phyloP scores from a whole-genome alignment of 2,888 invertebrate genomes.

The Antheraea assamensis region DNA sequence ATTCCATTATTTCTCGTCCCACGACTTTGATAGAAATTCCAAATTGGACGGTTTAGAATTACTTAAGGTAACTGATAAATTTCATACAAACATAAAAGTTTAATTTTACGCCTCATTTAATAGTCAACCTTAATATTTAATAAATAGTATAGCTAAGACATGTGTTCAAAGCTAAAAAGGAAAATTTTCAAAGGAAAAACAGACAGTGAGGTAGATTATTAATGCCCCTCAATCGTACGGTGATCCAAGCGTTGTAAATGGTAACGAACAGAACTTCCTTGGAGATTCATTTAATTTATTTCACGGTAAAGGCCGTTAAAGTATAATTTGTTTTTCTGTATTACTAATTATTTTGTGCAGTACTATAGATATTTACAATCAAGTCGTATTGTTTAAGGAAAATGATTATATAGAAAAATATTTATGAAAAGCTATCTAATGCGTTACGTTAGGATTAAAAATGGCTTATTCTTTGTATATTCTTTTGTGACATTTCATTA shows the following conservation, averaged over 20 bases:
- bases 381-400: too few species aligned
- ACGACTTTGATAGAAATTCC: slow-evolving; percentile 95
- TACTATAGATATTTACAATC: too few species aligned
- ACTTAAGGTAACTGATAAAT: slow-evolving; percentile 76
- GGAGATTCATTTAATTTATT: not conserved
- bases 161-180: not conserved
- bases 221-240: not conserved
- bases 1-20: slow-evolving; percentile 92
- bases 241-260: not conserved
- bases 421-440: too few species aligned
- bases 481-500: too few species aligned
- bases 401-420: too few species aligned
- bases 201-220: too few species aligned
- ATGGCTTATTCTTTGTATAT: too few species aligned
- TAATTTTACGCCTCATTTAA: not conserved
- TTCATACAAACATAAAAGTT: not conserved
- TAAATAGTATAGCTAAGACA: not conserved
- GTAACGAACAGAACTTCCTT: not conserved
- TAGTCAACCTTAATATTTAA: not conserved
- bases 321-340: too few species aligned
- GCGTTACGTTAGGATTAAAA: too few species aligned
- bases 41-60: slow-evolving; percentile 95
- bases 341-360: too few species aligned
- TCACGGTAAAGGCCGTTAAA: not conserved
- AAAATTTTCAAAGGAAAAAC: not conserved